Evolutionary conservation across 1,140 invertebrate species (phyloP).

Genomic region (Muscidifurax raptorellus): DNA sequence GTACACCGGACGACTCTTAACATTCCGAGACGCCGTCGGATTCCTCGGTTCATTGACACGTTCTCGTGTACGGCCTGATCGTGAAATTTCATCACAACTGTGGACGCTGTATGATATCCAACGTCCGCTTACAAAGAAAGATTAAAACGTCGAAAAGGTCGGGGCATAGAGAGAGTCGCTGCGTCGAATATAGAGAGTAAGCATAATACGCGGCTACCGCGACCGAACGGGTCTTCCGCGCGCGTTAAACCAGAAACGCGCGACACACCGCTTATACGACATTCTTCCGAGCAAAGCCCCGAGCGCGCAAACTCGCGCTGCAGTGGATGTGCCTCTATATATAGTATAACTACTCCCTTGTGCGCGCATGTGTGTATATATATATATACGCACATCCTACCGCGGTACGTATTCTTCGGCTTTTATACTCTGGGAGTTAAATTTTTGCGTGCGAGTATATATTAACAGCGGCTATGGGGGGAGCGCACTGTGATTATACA

Average conservation of each 20-base stretch:
- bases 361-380: too few relatives aligned
- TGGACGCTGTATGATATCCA: too few relatives aligned
- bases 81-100: too few relatives aligned
- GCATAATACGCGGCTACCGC: conserved; percentile 6
- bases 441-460: background rate
- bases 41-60: background rate
- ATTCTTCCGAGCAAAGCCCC: background rate
- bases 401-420: too few relatives aligned
- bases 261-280: background rate
- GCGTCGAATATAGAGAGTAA: background rate
- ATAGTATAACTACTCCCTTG: too few relatives aligned
- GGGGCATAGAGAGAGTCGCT: background rate
- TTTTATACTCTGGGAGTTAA: background rate
- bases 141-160: background rate
- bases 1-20: background rate
- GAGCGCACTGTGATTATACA: background rate
- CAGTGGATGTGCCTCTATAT: background rate
- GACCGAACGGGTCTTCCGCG: conserved; percentile 38
- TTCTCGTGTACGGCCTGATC: background rate
- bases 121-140: too few relatives aligned
- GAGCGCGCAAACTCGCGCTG: background rate
- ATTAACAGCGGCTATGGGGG: too few relatives aligned
- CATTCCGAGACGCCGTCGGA: too few relatives aligned
- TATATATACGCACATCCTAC: too few relatives aligned
- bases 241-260: conserved; percentile 43